phyloP scores from a whole-genome alignment of 2,888 invertebrate genomes.

The Reticulitermes lucifugus region DNA sequence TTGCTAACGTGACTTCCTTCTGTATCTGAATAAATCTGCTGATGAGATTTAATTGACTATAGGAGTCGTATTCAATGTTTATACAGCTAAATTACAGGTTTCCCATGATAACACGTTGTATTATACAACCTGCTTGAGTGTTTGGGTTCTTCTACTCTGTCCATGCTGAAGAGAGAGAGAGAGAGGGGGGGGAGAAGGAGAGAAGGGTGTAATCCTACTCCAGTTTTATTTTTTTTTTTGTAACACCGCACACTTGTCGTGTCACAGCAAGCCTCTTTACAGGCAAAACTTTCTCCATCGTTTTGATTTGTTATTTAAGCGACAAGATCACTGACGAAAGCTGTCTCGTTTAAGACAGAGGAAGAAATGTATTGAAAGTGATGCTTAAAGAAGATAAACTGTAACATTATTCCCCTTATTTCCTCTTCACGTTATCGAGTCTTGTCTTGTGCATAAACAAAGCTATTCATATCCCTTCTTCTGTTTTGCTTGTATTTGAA shows the following conservation, averaged over 20 bases:
- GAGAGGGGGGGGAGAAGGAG: neutral
- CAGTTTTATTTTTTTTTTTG: neutral
- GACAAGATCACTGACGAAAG: slow-evolving; percentile 30
- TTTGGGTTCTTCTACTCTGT: no score
- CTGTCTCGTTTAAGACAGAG: slow-evolving; percentile 11
- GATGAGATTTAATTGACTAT: no score
- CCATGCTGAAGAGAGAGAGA: no score
- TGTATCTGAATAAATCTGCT: no score
- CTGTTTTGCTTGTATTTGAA: slow-evolving; percentile 32
- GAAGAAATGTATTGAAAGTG: slow-evolving; percentile 23
- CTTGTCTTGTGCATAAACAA: slow-evolving; percentile 24
- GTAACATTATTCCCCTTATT: neutral
- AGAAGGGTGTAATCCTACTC: neutral
- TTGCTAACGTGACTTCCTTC: no score
- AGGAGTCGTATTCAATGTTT: no score
- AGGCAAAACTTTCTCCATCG: slow-evolving; percentile 40
- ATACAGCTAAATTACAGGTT: no score
- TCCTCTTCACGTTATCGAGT: slow-evolving; percentile 29
- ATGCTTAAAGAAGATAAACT: neutral
- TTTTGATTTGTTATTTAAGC: slow-evolving; percentile 47
- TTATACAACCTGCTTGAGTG: no score
- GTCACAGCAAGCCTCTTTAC: neutral
- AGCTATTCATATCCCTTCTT: neutral
- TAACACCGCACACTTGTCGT: neutral
- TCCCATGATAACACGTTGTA: no score